A percentile compares a stretch with the other conserved stretches of the same genome.
Evolutionary conservation across 1,140 invertebrate genomes (phyloP).

Genomic region (Drosophila neocordata): DNA sequence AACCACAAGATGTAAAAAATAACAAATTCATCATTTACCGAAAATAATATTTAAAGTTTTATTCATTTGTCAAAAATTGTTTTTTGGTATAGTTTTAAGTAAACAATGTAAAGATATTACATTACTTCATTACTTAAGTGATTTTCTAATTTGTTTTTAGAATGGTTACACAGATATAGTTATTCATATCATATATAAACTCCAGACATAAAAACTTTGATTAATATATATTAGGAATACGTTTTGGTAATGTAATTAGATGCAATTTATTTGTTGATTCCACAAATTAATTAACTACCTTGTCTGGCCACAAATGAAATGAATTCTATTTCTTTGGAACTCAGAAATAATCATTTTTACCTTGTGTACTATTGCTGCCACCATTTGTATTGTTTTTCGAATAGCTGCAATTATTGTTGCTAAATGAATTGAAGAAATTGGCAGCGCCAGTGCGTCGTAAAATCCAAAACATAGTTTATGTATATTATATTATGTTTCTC

Average conservation of each 20-base stretch:
- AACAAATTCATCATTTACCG: no score
- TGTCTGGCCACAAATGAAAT: conserved; percentile 36
- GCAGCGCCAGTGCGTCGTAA: conserved; percentile 79
- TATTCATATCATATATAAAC: neutral
- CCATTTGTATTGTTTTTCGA: conserved; percentile 63
- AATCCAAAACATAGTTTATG: conserved; percentile 81
- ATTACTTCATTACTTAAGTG: no score
- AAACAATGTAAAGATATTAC: no score
- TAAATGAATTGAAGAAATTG: conserved; percentile 82
- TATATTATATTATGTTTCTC: conserved; percentile 10
- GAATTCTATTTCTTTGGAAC: conserved; percentile 40
- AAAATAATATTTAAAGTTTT: no score
- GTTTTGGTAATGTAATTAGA: neutral
- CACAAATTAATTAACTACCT: conserved; percentile 61
- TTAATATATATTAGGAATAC: neutral
- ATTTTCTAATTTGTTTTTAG: no score
- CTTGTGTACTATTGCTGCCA: conserved; percentile 67
- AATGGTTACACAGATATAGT: neutral
- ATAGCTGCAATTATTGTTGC: conserved; percentile 77
- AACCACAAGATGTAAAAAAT: no score
- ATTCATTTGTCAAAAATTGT: no score
- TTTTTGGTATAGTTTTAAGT: no score
- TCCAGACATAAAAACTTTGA: neutral
- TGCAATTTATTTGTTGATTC: conserved; percentile 51
- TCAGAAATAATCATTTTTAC: conserved; percentile 41